Evolutionary conservation across 2,888 invertebrate genomes (phyloP).

Genomic region (Sinodicranocentrus sp.): DNA sequence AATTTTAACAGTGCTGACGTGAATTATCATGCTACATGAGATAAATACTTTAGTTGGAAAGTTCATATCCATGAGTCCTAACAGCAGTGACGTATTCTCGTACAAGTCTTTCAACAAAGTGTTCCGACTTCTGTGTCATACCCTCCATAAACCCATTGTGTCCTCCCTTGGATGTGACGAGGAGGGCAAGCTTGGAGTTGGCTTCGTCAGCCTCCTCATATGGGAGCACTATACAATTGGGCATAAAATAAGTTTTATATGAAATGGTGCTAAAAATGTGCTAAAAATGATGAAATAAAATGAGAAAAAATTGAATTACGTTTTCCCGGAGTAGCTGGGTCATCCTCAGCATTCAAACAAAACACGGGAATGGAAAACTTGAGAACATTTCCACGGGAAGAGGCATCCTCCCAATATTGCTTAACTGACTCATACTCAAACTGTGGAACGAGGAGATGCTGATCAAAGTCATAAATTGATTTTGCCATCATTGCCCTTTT

Average conservation of each 20-base stretch:
- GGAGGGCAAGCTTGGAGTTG: conserved; percentile 84
- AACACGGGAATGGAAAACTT: conserved; percentile 87
- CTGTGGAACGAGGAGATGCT: conserved; percentile 87
- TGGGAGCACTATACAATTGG: conserved; percentile 83
- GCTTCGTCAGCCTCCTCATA: conserved; percentile 81
- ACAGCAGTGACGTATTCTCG: conserved; percentile 52
- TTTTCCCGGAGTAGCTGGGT: conserved; percentile 90
- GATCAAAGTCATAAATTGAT: conserved; percentile 90
- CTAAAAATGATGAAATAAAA: too few species aligned
- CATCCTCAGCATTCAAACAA: conserved; percentile 91
- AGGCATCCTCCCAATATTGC: conserved; percentile 88
- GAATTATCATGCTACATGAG: conserved; percentile 83
- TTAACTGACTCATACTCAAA: conserved; percentile 90
- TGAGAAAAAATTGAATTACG: conserved; percentile 79
- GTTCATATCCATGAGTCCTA: conserved; percentile 78
- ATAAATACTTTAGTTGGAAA: conserved; percentile 85
- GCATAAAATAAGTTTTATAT: background rate
- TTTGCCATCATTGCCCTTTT: conserved; percentile 76
- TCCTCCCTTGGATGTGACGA: conserved; percentile 86
- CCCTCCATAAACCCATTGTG: conserved; percentile 91
- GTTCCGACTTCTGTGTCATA: conserved; percentile 44
- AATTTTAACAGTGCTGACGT: conserved; percentile 74
- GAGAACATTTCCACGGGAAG: conserved; percentile 86
- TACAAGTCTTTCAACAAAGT: conserved; percentile 67
- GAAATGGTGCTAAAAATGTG: background rate